Base-by-base conservation (phyloP, 2,797 vertebrate species). In the Harpagifer antarcticus region DNA sequence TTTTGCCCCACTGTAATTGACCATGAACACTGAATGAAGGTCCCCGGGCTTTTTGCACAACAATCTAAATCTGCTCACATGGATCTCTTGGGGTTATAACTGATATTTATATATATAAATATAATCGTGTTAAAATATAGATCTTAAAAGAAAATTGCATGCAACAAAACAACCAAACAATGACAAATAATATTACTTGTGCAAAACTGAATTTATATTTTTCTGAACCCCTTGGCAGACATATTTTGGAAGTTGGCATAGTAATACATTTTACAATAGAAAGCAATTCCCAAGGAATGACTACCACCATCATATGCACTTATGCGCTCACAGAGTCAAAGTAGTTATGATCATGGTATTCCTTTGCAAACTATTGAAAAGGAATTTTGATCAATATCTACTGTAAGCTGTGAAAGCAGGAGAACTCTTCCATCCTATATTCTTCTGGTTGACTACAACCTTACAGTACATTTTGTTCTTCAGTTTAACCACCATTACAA, bases 301-400 rank as follows among this genome's bases (percentile, higher is more conserved):
- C 33, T 13, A 37, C 45, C n/a, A 9, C 45, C 19, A 16, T 69
- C 11, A 43, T 47, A 40, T 65, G 49, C 56, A 19, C 15, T 43
- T 27, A 44, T 45, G 47, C 10, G 8, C 69, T 40, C 50, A 81
- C 42, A 71, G 61, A 65, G 16, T 12, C 44, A 10, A 54, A 63
- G 63, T 55, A 15, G 15, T 58, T 57, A 27, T 68, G 67, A 67
- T 69, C 19, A 76, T 11, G 72, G 50, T 40, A 27, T 9, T 70
- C 4, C 44, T 49, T 66, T 53, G 31, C 8, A 82, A 70, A 74
- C 16, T 31, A 73, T 0, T 44, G 55, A 78, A 55, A 27, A 15
- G 43, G 7, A 52, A 23, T 61, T 75, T 27, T 76, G 54, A 72
- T 68, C 62, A 55, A 72, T n/a, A 63, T 76, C 40, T 55, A 48